phyloP scores from a whole-genome alignment of 2,888 invertebrate species.

The Lochmaea crataegi region DNA sequence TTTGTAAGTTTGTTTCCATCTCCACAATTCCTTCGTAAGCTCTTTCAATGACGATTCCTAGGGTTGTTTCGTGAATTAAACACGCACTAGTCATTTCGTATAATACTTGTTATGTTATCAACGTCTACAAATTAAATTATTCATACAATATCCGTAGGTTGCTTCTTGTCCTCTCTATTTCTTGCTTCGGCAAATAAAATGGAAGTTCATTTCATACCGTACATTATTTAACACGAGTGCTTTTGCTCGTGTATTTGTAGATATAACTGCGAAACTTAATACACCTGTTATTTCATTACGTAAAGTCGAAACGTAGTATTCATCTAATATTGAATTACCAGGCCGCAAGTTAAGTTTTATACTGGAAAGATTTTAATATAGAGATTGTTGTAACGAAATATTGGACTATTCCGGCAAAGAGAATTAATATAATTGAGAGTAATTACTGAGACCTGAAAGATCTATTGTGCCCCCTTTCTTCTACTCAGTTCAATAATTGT shows the following conservation, averaged over 20 bases:
- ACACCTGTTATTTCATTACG: too few species aligned
- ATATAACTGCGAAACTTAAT: not conserved
- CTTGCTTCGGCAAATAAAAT: not conserved
- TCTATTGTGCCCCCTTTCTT: too few species aligned
- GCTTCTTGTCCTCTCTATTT: not conserved
- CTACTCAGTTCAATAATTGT: too few species aligned
- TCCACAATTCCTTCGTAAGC: not conserved
- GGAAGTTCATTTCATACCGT: not conserved
- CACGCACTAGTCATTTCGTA: constrained; percentile 12
- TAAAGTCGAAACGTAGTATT: too few species aligned
- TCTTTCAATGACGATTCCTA: constrained; percentile 2
- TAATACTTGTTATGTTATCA: constrained; percentile 6
- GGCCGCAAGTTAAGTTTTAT: too few species aligned
- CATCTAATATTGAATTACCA: too few species aligned
- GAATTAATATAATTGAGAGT: too few species aligned
- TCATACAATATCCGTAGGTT: not conserved
- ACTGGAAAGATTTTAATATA: too few species aligned
- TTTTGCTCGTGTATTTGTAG: not conserved
- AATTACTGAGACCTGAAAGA: too few species aligned
- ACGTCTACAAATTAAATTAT: constrained; percentile 8
- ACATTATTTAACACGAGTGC: not conserved
- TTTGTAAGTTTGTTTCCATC: constrained; percentile 13
- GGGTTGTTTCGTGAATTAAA: constrained; percentile 1
- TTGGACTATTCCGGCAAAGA: too few species aligned
- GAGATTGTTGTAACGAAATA: too few species aligned